Percentiles rank a stretch among this genome's conserved stretches.
phyloP scores from a whole-genome alignment of 2,888 invertebrate genomes.

The Eilema griseolum region DNA sequence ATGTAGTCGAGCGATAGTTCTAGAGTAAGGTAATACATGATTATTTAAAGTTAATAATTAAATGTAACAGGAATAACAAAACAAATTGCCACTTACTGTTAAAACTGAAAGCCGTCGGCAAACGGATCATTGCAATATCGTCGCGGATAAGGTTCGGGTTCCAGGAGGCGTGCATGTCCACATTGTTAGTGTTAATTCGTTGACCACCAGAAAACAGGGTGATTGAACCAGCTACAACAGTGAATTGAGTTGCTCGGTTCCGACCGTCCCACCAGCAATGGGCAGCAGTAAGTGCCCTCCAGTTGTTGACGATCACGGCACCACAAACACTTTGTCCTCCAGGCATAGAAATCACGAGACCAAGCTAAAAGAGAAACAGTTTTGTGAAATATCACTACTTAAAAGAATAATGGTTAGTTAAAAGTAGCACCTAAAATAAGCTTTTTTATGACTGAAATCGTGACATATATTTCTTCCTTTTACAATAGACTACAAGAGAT shows the following conservation, averaged over 20 bases:
- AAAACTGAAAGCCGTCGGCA: not conserved
- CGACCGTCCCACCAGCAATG: constrained; percentile 21
- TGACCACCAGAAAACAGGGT: constrained; percentile 15
- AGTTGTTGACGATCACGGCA: not conserved
- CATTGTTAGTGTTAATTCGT: not conserved
- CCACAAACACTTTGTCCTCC: constrained; percentile 13
- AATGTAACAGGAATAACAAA: too few relatives aligned
- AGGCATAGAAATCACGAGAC: not conserved
- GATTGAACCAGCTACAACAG: constrained; percentile 12
- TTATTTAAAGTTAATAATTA: too few relatives aligned
- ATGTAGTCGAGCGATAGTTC: too few relatives aligned
- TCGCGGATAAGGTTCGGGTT: constrained; percentile 8
- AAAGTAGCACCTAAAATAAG: too few relatives aligned
- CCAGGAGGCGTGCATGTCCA: constrained; percentile 8
- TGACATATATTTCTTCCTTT: too few relatives aligned
- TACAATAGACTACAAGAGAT: too few relatives aligned
- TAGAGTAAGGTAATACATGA: too few relatives aligned
- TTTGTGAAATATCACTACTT: not conserved
- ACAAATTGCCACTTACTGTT: not conserved
- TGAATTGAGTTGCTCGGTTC: not conserved
- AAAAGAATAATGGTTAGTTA: too few relatives aligned
- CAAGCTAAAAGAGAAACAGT: not conserved
- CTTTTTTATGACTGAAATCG: too few relatives aligned
- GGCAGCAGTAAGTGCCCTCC: constrained; percentile 14
- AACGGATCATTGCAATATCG: not conserved